phyloP scores from a whole-genome alignment of 1,140 invertebrate species.

The Dreissena rostriformis region DNA sequence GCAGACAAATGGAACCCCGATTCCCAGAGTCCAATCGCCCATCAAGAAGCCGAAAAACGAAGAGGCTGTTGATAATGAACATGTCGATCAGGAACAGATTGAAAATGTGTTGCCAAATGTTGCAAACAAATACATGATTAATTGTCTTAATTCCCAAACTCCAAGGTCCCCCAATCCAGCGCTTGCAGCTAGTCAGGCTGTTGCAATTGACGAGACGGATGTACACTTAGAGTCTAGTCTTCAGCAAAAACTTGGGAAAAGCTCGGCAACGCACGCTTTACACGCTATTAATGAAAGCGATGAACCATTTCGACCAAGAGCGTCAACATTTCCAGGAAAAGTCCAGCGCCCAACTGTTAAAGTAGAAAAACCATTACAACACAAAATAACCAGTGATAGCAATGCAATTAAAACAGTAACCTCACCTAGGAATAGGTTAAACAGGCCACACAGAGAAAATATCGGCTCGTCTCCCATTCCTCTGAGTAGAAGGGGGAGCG shows the following conservation, averaged over 20 bases:
- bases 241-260: background rate
- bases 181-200: too few species aligned
- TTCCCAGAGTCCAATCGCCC: constrained; percentile 2
- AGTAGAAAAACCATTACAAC: constrained; percentile 19
- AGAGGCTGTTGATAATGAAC: background rate
- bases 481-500: background rate
- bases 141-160: too few species aligned
- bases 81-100: too few species aligned
- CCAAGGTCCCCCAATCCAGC: too few species aligned
- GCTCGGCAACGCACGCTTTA: background rate
- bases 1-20: constrained; percentile 36
- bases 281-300: background rate
- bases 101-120: too few species aligned
- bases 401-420: background rate
- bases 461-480: background rate
- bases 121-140: too few species aligned
- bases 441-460: constrained; percentile 11
- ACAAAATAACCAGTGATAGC: background rate
- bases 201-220: background rate
- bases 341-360: constrained; percentile 6
- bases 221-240: background rate
- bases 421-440: background rate
- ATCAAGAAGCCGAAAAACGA: constrained; percentile 13
- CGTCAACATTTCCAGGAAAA: constrained; percentile 49
- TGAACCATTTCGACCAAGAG: constrained; percentile 31